A percentile compares a stretch with the other conserved stretches of the same genome.
These are phyloP conservation scores for Orientallactaga sibirica DNA, from an alignment of 2,797 vertebrate species.

Conservation along the genomic window DNA sequence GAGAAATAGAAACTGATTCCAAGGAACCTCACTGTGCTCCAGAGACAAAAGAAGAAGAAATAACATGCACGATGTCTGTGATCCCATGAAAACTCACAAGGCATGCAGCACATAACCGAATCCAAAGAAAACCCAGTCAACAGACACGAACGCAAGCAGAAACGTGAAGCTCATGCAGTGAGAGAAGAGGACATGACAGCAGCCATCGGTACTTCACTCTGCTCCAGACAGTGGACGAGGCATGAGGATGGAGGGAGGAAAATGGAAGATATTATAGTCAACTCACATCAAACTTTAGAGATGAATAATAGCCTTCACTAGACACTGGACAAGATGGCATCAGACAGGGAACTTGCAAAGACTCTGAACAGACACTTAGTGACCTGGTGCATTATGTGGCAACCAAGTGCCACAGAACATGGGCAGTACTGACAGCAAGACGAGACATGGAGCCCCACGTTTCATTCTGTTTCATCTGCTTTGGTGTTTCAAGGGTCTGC, in stretches of 20 bases:
- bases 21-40: not conserved
- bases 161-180: not conserved
- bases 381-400: too few species aligned
- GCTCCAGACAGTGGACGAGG: not conserved
- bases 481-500: not conserved
- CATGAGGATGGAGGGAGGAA: not conserved
- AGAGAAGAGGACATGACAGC: not conserved
- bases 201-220: not conserved
- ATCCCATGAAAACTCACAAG: not conserved
- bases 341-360: too few species aligned
- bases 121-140: not conserved
- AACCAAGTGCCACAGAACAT: too few species aligned
- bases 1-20: not conserved
- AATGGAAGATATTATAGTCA: not conserved
- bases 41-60: not conserved
- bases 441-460: not conserved
- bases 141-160: not conserved
- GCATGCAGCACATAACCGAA: not conserved
- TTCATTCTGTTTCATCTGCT: not conserved
- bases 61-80: not conserved
- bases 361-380: too few species aligned
- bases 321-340: too few species aligned
- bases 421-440: too few species aligned
- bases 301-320: not conserved
- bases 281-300: not conserved